Percentiles rank a stretch among this genome's conserved stretches.
Evolutionary conservation across 2,797 vertebrate genomes (phyloP).

Genomic region (Pempheris klunzingeri): DNA sequence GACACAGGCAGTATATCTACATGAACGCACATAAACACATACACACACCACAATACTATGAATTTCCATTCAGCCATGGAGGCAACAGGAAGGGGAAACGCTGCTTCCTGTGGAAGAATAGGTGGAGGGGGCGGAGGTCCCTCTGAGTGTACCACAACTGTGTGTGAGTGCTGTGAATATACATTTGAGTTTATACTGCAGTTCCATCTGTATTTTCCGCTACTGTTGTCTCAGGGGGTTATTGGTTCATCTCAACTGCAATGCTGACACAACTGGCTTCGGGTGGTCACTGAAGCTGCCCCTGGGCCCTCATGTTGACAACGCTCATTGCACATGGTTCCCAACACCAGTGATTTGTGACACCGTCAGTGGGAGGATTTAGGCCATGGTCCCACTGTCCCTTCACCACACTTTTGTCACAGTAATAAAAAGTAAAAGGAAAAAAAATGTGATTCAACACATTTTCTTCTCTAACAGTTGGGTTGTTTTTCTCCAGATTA

Average conservation of each 20-base stretch:
- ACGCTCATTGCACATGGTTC: constrained; percentile 11
- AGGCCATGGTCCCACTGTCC: constrained; percentile 12
- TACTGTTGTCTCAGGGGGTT: constrained; percentile 48
- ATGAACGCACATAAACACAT: constrained; percentile 23
- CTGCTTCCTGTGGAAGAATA: constrained; percentile 79
- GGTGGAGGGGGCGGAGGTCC: constrained; percentile 69
- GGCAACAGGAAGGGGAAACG: constrained; percentile 82
- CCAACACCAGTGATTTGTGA: constrained; percentile 32
- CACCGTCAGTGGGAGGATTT: constrained; percentile 28
- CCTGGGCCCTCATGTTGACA: constrained; percentile 25
- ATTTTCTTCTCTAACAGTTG: background rate
- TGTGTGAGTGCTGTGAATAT: constrained; percentile 27
- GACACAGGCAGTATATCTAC: background rate
- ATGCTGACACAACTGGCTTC: constrained; percentile 57
- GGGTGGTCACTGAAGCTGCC: constrained; percentile 25
- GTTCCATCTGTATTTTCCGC: constrained; percentile 37
- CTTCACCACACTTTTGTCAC: constrained; percentile 5
- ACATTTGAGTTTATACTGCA: constrained; percentile 30
- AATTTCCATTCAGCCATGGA: constrained; percentile 64
- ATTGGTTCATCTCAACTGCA: constrained; percentile 31
- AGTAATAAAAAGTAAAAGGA: constrained; percentile 10
- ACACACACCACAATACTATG: constrained; percentile 24
- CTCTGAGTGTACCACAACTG: constrained; percentile 33
- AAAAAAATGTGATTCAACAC: background rate
- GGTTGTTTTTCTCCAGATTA: background rate